Base-by-base conservation (phyloP, 2,888 invertebrate species). In the Agonopterix heracliana region DNA sequence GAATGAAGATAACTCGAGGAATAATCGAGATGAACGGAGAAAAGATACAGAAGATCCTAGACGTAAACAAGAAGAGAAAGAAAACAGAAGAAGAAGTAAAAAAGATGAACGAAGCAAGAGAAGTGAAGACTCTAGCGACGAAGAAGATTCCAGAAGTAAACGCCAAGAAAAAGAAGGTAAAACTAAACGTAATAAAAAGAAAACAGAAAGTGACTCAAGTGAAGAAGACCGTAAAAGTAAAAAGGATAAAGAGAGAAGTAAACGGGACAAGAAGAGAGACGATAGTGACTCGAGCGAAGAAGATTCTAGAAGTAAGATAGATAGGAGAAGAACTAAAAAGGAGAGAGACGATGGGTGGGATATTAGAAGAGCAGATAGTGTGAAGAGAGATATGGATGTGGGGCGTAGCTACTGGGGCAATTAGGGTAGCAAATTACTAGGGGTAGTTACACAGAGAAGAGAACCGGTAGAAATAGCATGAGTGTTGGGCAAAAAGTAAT, bases 301-400 rank as follows among this genome's bases (percentile, higher is more conserved):
- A 40, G 35, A 41, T 1, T 44, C 35, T 40, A 47, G 47, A 17
- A 46, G 46, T 34, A 51, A 48, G 48, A 17, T 8, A n/a, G n/a
- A 17, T 11, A 40, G 40, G n/a, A 13, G 35, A 9, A 48, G n/a
- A 13, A 40, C 13, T 10, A 12, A 45, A 48, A 49, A 53, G 14
- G 45, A 47, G 44, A 17, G 34, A 51, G 65, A 60, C 49, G 66
- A 71, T 40, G 67, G 56, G 35, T 73, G 71, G 62, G 70, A 78
- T 54, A 66, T 73, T 49, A 56, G 59, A 54, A 54, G 62, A n/a
- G 58, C 45, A 3, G 63, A 63, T 43, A 56, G 53, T 44, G 41
- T 55, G 38, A 46, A 43, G 41, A 57, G 36, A 51, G 58, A 49
- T 53, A 52, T 13, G 41, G 47, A 41, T 38, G 46, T 40, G 2